These are phyloP conservation scores for Pogonomyrmex californicus DNA, from an alignment of 1,140 invertebrate genomes.

Conservation along the genomic window DNA sequence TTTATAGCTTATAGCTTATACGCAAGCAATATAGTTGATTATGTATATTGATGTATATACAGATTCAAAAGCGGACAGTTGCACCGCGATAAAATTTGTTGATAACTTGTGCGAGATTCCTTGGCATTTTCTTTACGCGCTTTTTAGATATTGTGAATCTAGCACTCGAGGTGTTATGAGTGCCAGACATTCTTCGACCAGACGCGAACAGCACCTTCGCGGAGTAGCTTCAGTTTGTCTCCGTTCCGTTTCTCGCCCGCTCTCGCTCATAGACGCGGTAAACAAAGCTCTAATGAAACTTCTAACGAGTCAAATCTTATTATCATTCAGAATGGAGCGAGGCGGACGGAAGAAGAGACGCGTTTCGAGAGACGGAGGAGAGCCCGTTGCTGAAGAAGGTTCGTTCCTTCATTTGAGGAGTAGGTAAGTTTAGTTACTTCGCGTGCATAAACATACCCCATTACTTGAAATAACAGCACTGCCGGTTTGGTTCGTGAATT, in stretches of 20 bases:
- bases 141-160: background rate
- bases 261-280: conserved; percentile 67
- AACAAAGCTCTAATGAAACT: conserved; percentile 83
- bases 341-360: conserved; percentile 51
- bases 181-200: conserved; percentile 17
- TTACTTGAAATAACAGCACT: conserved; percentile 78
- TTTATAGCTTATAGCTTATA: background rate
- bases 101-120: background rate
- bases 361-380: conserved; percentile 35
- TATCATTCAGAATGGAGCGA: conserved; percentile 78
- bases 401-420: conserved; percentile 73
- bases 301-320: conserved; percentile 83
- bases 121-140: background rate
- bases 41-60: background rate
- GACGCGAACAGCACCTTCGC: conserved; percentile 19
- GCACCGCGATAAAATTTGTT: background rate
- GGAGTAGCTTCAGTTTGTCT: conserved; percentile 16
- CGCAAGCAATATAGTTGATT: background rate
- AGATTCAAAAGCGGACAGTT: background rate
- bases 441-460: conserved; percentile 80
- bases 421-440: conserved; percentile 80
- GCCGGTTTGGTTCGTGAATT: conserved; percentile 57
- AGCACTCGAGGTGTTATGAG: background rate
- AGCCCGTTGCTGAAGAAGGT: conserved; percentile 57
- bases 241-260: conserved; percentile 32